Base-by-base conservation (phyloP, 2,888 invertebrate genomes). In the Desoria tigrina region DNA sequence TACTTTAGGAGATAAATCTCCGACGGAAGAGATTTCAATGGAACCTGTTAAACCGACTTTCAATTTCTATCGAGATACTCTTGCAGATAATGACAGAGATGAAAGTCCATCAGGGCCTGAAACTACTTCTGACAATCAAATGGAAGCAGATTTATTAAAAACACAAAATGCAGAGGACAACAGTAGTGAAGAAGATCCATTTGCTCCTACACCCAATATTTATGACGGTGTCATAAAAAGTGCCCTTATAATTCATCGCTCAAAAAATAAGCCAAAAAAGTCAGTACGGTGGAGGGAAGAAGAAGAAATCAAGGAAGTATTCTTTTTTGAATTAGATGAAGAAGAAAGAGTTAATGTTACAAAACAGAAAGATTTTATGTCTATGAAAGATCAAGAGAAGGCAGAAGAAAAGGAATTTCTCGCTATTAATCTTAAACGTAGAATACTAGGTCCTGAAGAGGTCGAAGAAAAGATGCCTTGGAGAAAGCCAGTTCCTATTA, bases 261-360 rank as follows among this genome's bases (percentile, higher is more conserved):
- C 71, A 7, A 69, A 71, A 45, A 86, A 86, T 73, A 90, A 89
- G 2, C 89, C 88, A 2, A 93, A 90, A 79, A 90, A 90, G 80
- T 86, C 86, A 75, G 85, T 90, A 4, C 87, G 87, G 78, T 95
- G 93, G 89, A 89, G 89, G 78, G 85, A 88, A 2, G 93, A 94
- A 66, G 81, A 85, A 6, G 86, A 89, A 73, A 82, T 98, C 37
- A 90, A 90, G 77, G 88, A 90, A 77, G 84, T 93, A 64, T 88
- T 90, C 77, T 95, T 87, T 81, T 97, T 98, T 80, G 96, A 96
- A 80, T 82, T 96, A 74, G 96, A 97, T 81, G 96, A 95, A 81
- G 94, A 90, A 18, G 97, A 98, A 82, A 86, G 97, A 78, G 92
- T 94, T 1, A 97, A 97, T 81, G 96, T 97, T 1, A 94, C 89